Evolutionary conservation across 2,888 invertebrate genomes (phyloP).

Genomic region (Xanthia icteritia): DNA sequence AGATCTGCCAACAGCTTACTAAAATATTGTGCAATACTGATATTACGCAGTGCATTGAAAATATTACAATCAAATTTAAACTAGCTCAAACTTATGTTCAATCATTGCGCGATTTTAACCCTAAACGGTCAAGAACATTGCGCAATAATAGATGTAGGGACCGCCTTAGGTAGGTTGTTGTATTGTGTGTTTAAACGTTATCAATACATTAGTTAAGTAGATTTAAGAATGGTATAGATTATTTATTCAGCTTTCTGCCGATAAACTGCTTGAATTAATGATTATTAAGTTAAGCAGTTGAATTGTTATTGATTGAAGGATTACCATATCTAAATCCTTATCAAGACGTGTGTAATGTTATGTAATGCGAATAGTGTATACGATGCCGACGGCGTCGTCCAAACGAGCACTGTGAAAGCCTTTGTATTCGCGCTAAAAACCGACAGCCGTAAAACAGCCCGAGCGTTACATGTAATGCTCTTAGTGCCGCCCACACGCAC

Average conservation of each 20-base stretch:
- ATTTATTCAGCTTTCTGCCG: neutral
- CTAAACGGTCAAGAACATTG: neutral
- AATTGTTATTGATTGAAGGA: too few relatives aligned
- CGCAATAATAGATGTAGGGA: neutral
- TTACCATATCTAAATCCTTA: too few relatives aligned
- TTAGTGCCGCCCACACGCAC: too few relatives aligned
- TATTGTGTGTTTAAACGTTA: neutral
- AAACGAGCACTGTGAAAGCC: too few relatives aligned
- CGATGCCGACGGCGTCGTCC: too few relatives aligned
- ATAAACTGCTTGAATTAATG: neutral
- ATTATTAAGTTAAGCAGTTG: neutral
- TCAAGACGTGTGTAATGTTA: too few relatives aligned
- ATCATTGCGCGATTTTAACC: neutral
- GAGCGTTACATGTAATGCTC: too few relatives aligned
- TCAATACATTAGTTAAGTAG: neutral
- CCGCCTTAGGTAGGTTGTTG: neutral
- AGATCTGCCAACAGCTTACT: neutral
- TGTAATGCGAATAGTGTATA: too few relatives aligned
- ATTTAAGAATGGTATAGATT: neutral
- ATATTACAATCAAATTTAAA: neutral
- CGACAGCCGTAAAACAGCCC: too few relatives aligned
- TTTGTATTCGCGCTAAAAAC: too few relatives aligned
- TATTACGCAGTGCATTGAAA: neutral
- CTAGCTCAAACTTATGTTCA: neutral
- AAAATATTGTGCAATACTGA: neutral